Base-by-base conservation (phyloP, 1,140 invertebrate species). In the Magallana angulata region DNA sequence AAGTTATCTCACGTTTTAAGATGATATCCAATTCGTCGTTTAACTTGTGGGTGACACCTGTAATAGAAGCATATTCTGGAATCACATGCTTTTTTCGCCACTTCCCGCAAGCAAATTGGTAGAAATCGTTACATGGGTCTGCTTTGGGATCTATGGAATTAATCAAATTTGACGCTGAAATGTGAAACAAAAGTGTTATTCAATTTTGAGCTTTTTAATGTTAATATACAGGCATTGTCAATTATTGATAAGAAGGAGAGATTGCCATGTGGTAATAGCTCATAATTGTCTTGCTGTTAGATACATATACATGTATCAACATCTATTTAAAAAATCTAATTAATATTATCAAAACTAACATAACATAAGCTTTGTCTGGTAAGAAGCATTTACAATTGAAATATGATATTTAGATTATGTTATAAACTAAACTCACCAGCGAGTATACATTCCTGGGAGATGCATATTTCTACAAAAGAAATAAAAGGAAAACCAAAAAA, bases 101-200 rank as follows among this genome's bases (percentile, higher is more conserved):
- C 3, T 60, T 16, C 0, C 93, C 98, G 93, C 98, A 99, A 0
- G 98, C 96, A 94, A 97, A 99, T 84, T 97, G 96, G 94, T 99
- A 99, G 95, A 89, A 86, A 85, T 90, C 68, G 5, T 87, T 62
- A 88, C 89, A 90, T 4, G 89, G 89, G 48, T 90, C 80, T 4
- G 80, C 87, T 9, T 81, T 68, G 9, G 36, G 30, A n/a, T 90
- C 89, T n/a, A 90, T 85, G 24, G 85, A 57, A 12, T 85, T 57
- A 6, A 85, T 24, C 24, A 88, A 57, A 7, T n/a, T 82, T 14
- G 90, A 84, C 57, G 90, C 90, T 91, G 84, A 87, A 82, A 87
- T 60, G 7, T 12, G 48, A 71, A 3, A 24, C 12, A 82, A 16
- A 12, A 11, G 36, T 24, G 8, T 24, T 24, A 24, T 24, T 24